A percentile compares a stretch with the other conserved stretches of the same genome.
Conservation (phyloP, 2,113 vertebrate species). For the Callospermophilus lateralis region DNA sequence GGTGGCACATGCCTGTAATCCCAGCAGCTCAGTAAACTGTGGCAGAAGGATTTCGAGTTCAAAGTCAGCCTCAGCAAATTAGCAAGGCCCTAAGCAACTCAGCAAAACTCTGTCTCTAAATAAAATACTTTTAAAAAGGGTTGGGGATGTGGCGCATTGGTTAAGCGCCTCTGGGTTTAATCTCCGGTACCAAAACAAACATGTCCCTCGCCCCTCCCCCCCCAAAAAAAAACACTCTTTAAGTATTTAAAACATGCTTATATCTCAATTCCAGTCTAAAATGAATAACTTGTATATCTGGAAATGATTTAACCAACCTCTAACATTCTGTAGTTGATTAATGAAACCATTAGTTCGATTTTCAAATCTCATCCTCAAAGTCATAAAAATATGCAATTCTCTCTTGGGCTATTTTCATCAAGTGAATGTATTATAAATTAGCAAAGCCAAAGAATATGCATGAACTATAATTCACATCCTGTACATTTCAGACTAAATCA, state of each 20-base stretch:
- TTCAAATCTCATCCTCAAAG: constrained; percentile 64
- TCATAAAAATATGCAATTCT: constrained; percentile 48
- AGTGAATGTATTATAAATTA: constrained; percentile 63
- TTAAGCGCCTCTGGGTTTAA: too few species aligned
- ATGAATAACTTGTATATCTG: constrained; percentile 27
- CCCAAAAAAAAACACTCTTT: too few species aligned
- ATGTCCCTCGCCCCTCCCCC: too few species aligned
- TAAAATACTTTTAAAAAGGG: too few species aligned
- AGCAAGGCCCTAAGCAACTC: too few species aligned
- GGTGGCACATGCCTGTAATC: too few species aligned
- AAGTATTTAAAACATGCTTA: constrained; percentile 25
- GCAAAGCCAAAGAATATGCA: constrained; percentile 37
- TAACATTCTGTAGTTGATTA: constrained; percentile 56
- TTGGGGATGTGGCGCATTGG: too few species aligned
- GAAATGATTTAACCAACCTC: constrained; percentile 44
- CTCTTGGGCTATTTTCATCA: constrained; percentile 48
- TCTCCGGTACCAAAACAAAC: too few species aligned
- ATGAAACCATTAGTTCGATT: constrained; percentile 68
- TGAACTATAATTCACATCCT: constrained; percentile 55
- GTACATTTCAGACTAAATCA: constrained; percentile 22
- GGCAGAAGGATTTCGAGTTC: too few species aligned
- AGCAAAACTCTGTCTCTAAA: too few species aligned
- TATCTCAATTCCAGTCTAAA: background rate
- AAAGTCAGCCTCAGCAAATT: too few species aligned
- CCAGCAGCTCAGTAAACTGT: too few species aligned